Conservation (phyloP, 2,797 vertebrate genomes). For the Brotula barbata region DNA sequence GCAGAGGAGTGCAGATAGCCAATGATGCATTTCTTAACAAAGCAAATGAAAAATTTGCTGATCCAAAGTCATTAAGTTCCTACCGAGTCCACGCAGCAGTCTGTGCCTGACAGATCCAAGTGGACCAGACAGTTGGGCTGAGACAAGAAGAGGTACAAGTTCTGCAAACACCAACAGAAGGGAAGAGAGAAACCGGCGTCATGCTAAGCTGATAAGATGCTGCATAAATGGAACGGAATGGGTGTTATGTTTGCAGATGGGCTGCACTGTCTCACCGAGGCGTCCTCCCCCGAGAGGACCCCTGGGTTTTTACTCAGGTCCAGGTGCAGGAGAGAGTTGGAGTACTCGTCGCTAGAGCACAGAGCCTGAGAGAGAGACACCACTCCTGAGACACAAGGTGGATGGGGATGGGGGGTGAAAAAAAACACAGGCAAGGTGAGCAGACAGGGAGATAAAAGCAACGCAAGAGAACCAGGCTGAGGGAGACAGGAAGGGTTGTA, state of each 20-base stretch:
- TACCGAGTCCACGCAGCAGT: constrained; percentile 88
- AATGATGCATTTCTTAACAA: constrained; percentile 1
- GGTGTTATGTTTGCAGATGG: constrained; percentile 37
- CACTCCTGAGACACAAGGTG: constrained; percentile 76
- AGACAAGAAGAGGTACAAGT: constrained; percentile 89
- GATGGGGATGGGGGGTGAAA: background rate
- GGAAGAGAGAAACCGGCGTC: constrained; percentile 8
- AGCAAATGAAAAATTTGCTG: constrained; percentile 17
- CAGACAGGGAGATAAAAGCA: constrained; percentile 6
- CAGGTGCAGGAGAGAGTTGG: constrained; percentile 88
- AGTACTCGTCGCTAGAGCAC: constrained; percentile 88
- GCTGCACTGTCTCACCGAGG: constrained; percentile 80
- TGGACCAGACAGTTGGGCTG: constrained; percentile 91
- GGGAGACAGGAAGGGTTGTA: constrained; percentile 15
- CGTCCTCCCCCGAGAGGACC: constrained; percentile 87
- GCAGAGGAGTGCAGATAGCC: constrained; percentile 2
- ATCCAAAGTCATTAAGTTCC: constrained; percentile 10
- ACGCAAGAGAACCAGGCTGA: background rate
- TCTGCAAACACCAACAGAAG: too few species aligned
- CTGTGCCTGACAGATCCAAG: constrained; percentile 88
- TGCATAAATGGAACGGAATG: constrained; percentile 3
- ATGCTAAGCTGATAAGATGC: background rate
- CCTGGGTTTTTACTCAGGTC: constrained; percentile 91
- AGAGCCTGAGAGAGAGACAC: constrained; percentile 88
- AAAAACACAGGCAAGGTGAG: background rate